Conservation (phyloP, 2,113 vertebrate species). For the Triplophysa siluroides region DNA sequence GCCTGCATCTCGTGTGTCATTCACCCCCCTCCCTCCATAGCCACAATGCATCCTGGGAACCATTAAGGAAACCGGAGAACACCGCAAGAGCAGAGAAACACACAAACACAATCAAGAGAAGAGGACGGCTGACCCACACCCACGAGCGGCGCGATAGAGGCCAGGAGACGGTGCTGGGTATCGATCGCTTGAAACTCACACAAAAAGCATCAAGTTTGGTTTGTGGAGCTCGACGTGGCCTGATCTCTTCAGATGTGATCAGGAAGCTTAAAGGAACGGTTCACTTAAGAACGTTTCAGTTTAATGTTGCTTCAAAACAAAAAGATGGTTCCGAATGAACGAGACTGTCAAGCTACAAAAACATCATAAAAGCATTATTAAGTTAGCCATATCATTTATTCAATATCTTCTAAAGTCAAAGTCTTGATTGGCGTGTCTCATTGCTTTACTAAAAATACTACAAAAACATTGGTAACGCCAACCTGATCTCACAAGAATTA, state of each 20-base stretch:
- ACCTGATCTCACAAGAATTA: too few relatives aligned
- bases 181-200: background rate
- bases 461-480: too few relatives aligned
- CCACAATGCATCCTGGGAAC: constrained; percentile 82
- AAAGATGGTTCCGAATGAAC: too few relatives aligned
- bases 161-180: constrained; percentile 10
- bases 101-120: constrained; percentile 72
- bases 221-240: background rate
- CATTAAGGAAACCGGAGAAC: constrained; percentile 80
- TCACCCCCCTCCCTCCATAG: constrained; percentile 66
- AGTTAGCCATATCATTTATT: too few relatives aligned
- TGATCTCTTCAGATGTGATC: background rate
- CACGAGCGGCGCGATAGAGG: constrained; percentile 25
- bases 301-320: too few relatives aligned
- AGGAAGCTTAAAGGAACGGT: background rate
- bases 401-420: too few relatives aligned
- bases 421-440: too few relatives aligned
- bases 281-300: too few relatives aligned
- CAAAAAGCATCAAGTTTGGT: constrained; percentile 21
- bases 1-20: constrained; percentile 49
- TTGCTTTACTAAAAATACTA: too few relatives aligned
- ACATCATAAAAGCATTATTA: too few relatives aligned
- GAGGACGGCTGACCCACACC: constrained; percentile 52
- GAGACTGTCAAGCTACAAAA: too few relatives aligned
- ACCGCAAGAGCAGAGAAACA: constrained; percentile 74